Evolutionary conservation across 2,113 vertebrate genomes (phyloP).

Genomic region (Oncorhynchus nerka): DNA sequence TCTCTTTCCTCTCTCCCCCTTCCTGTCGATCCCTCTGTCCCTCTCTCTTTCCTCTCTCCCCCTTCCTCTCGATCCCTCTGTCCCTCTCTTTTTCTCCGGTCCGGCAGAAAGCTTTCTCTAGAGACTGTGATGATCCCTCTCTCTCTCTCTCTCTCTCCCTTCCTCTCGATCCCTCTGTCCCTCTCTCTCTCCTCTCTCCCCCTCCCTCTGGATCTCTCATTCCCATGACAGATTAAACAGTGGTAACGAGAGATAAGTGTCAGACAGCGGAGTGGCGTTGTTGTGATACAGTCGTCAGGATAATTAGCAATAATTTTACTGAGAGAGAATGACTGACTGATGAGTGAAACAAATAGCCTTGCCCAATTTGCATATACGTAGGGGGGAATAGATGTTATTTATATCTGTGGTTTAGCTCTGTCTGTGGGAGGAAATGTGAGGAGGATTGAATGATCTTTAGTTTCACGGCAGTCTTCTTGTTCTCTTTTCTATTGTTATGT

Average conservation of each 20-base stretch:
- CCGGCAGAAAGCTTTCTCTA: no score
- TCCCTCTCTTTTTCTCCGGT: not conserved
- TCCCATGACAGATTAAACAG: not conserved
- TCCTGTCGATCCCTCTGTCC: not conserved
- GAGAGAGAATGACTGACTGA: conserved; percentile 46
- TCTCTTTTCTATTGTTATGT: no score
- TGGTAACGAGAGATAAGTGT: conserved; percentile 38
- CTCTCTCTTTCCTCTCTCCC: not conserved
- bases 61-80: no score
- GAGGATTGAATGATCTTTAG: no score
- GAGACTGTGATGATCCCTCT: no score
- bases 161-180: no score
- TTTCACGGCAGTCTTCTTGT: no score
- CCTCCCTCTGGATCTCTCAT: no score
- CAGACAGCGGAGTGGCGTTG: conserved; percentile 60
- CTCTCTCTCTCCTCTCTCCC: conserved; percentile 16
- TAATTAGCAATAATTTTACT: conserved; percentile 61
- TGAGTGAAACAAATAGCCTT: conserved; percentile 47
- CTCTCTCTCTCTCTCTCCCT: conserved; percentile 10
- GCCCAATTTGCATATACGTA: conserved; percentile 31
- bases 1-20: no score
- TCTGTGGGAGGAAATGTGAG: not conserved
- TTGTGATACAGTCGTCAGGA: conserved; percentile 26
- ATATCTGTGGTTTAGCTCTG: not conserved
- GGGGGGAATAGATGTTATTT: not conserved